A percentile compares a stretch with the other conserved stretches of the same genome.
phyloP scores from a whole-genome alignment of 2,797 vertebrate genomes.

The Anguilla megastoma region DNA sequence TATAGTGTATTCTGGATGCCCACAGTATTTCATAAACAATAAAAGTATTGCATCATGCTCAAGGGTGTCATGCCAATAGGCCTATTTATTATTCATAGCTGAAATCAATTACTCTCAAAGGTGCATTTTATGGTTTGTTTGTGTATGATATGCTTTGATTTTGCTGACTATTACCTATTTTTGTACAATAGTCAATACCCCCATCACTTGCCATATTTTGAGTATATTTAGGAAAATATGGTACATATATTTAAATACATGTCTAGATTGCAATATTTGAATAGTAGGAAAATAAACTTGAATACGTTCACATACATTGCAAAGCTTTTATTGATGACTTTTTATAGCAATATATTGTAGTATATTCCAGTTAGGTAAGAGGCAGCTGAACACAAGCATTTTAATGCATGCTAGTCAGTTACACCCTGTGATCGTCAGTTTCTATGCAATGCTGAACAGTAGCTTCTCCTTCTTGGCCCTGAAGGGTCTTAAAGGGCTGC shows the following conservation, averaged over 20 bases:
- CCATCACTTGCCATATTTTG: neutral
- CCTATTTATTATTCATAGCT: conserved; percentile 11
- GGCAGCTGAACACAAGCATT: too few species aligned
- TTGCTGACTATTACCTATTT: neutral
- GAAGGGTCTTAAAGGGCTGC: neutral
- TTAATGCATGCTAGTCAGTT: neutral
- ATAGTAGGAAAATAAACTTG: too few species aligned
- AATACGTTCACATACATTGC: too few species aligned
- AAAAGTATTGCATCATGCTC: conserved; percentile 19
- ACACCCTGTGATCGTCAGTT: neutral
- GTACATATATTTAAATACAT: too few species aligned
- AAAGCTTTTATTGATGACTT: too few species aligned
- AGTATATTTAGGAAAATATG: too few species aligned
- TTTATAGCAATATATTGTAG: neutral
- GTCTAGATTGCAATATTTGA: too few species aligned
- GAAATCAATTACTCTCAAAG: conserved; percentile 5
- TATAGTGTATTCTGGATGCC: neutral
- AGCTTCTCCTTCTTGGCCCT: conserved; percentile 13
- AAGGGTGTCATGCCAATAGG: conserved; percentile 6
- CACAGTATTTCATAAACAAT: conserved; percentile 12
- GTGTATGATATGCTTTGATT: neutral
- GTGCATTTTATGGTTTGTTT: neutral
- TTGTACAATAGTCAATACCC: neutral
- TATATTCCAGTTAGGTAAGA: neutral
- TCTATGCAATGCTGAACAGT: neutral